Conservation (phyloP, 2,113 vertebrate genomes). For the Cynocephalus volans region DNA sequence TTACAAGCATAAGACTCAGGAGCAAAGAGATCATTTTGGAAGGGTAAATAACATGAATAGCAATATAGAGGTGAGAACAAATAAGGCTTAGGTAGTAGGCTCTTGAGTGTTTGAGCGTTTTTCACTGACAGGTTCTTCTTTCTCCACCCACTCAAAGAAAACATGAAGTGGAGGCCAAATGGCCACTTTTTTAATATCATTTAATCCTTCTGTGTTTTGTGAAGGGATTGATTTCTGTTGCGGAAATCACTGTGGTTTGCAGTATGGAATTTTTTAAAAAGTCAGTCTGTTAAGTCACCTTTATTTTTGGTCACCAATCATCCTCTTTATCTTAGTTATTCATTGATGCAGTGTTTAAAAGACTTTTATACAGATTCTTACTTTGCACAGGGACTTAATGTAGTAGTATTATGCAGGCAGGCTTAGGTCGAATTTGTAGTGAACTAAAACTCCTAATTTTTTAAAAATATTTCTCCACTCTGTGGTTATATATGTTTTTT, state of each 20-base stretch:
- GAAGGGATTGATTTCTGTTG: conserved; percentile 24
- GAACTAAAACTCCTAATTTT: background rate
- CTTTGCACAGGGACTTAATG: background rate
- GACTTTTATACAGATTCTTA: background rate
- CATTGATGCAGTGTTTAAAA: conserved; percentile 27
- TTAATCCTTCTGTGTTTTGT: conserved; percentile 39
- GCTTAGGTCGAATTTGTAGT: background rate
- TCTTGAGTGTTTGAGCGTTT: background rate
- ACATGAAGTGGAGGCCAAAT: background rate
- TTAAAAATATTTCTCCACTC: background rate
- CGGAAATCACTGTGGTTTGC: conserved; percentile 39
- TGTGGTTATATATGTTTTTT: background rate
- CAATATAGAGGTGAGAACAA: background rate
- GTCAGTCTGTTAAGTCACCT: conserved; percentile 53
- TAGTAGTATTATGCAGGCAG: background rate
- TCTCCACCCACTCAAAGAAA: background rate
- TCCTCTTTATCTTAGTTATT: conserved; percentile 42
- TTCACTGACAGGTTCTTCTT: background rate
- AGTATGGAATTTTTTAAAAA: background rate
- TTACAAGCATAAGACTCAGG: background rate
- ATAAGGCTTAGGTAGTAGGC: conserved; percentile 14
- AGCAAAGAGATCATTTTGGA: conserved; percentile 18
- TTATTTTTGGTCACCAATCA: conserved; percentile 66
- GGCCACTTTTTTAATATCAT: background rate
- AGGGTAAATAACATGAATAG: background rate